Conservation (phyloP, 1,140 invertebrate genomes). For the Apis laboriosa region DNA sequence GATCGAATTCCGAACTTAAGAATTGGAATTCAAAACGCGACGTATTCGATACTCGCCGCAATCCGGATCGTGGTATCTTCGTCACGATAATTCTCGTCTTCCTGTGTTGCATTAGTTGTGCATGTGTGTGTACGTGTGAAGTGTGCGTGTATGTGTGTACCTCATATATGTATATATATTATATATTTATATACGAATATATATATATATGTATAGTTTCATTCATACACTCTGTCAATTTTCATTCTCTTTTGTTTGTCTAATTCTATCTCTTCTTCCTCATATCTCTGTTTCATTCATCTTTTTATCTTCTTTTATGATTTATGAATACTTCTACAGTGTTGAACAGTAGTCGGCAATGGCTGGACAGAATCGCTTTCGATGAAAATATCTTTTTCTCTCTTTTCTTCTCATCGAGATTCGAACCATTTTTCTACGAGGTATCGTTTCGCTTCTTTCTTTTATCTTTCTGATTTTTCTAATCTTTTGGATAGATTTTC, state of each 20-base stretch:
- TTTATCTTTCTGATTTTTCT: background rate
- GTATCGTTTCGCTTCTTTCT: background rate
- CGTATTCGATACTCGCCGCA: slow-evolving; percentile 60
- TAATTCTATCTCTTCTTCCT: background rate
- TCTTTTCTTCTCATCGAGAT: background rate
- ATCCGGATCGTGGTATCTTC: slow-evolving; percentile 31
- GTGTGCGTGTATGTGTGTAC: slow-evolving; percentile 26
- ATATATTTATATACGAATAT: slow-evolving; percentile 51
- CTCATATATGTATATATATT: slow-evolving; percentile 57
- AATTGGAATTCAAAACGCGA: slow-evolving; percentile 11
- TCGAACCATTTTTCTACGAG: background rate
- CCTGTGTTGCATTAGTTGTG: slow-evolving; percentile 27
- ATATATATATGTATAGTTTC: slow-evolving; percentile 44
- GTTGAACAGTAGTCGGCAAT: slow-evolving; percentile 78
- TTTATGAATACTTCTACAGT: slow-evolving; percentile 68
- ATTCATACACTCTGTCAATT: slow-evolving; percentile 18
- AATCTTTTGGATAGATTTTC: background rate
- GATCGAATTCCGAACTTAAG: background rate
- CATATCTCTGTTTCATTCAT: background rate
- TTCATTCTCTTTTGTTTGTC: background rate
- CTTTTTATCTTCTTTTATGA: slow-evolving; percentile 7
- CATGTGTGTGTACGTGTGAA: slow-evolving; percentile 26
- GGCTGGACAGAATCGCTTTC: slow-evolving; percentile 73
- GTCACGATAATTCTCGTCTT: slow-evolving; percentile 33
- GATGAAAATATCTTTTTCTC: slow-evolving; percentile 46